Base-by-base conservation (phyloP, 2,113 vertebrate genomes). In the Hymenochirus boettgeri region DNA sequence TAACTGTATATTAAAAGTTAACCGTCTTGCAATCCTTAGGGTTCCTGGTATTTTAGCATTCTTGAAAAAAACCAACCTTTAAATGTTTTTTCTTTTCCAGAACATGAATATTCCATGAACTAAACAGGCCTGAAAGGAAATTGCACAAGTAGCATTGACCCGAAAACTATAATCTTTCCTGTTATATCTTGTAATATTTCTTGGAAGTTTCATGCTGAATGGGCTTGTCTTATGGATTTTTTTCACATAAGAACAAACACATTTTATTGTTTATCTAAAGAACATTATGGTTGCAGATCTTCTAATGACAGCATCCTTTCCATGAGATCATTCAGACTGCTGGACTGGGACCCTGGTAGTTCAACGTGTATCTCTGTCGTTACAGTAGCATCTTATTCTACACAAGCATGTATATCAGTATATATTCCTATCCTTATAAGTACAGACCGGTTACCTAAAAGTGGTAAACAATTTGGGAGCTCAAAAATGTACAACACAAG, bases 191-290 rank as follows among this genome's bases (percentile, higher is more conserved):
- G 89, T 13, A 0, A 42, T 83, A 98, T 17, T 96, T 97, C 50
- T 69, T 95, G 82, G 79, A 0, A 93, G 93, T 65, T 71, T 98
- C 45, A 53, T 93, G 67, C 85, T 99, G 2, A 99, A 97, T 1
- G 85, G 85, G 10, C 76, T 97, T 3, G 92, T 93, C 0, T 88
- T 92, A 3, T 94, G 92, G 93, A 89, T 96, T 99, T 99, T 75
- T 95, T 94, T 81, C 92, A 84, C 73, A 94, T 98, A 84, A 85
- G 33, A 97, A 89, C 69, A 88, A 57, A 93, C 93, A 1, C 90
- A 90, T 29, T 94, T 94, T 15, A 90, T 93, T 3, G 86, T 93
- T 46, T 94, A 93, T 72, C 86, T 95, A 45, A 94, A 92, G 70
- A 93, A 92, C 77, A 88, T 93, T 0, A 83, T 93, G 67, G 85